Conservation (phyloP, 2,888 invertebrate species). For the Xestia rhomboidea region DNA sequence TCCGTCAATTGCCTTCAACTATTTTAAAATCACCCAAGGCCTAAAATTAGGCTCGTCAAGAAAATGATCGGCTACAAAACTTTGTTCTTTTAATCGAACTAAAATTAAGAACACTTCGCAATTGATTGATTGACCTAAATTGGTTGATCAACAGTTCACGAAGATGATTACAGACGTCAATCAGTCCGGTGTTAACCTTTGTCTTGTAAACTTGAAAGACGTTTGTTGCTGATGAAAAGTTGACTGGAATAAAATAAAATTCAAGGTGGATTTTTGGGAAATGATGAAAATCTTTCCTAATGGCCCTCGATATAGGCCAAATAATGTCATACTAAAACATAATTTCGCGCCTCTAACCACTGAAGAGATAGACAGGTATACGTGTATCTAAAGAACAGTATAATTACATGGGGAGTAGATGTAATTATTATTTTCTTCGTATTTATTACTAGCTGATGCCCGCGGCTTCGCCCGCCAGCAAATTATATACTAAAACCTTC, state of each 20-base stretch:
- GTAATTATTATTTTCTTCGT: no score
- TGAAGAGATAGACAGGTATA: background rate
- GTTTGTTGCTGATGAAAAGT: background rate
- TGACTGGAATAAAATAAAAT: background rate
- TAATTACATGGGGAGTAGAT: no score
- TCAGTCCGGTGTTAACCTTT: conserved; percentile 18
- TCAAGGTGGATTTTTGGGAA: background rate
- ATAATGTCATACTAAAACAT: background rate
- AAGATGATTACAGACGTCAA: conserved; percentile 20
- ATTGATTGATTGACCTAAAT: conserved; percentile 45
- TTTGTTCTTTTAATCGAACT: conserved; percentile 11
- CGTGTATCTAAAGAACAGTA: no score
- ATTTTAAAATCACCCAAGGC: background rate
- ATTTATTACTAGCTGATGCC: no score
- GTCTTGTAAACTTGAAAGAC: background rate
- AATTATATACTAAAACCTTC: no score
- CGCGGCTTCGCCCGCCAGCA: no score
- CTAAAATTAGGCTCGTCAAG: background rate
- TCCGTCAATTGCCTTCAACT: background rate
- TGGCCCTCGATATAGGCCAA: background rate
- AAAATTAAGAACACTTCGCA: conserved; percentile 30
- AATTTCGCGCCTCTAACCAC: background rate
- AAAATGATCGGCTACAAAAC: background rate
- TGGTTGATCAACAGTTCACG: conserved; percentile 24
- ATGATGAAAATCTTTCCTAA: no score